phyloP scores from a whole-genome alignment of 2,888 invertebrate genomes.

The Tridacna gigas region DNA sequence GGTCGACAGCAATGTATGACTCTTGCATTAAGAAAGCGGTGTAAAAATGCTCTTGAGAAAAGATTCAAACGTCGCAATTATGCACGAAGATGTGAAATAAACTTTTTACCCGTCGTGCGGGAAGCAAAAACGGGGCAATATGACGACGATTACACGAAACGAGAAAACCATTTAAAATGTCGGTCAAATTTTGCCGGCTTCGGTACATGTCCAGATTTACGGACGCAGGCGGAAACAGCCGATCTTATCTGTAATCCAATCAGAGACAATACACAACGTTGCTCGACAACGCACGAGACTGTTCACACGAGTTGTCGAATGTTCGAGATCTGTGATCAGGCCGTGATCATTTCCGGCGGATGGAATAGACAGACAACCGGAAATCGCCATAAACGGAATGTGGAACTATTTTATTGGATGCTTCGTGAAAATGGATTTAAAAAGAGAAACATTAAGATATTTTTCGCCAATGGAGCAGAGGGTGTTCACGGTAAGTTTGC shows the following conservation, averaged over 20 bases:
- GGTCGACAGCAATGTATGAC: slow-evolving; percentile 85
- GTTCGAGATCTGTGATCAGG: slow-evolving; percentile 86
- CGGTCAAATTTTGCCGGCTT: slow-evolving; percentile 81
- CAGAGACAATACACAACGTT: slow-evolving; percentile 85
- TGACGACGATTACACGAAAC: slow-evolving; percentile 48
- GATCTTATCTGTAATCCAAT: slow-evolving; percentile 85
- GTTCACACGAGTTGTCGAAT: slow-evolving; percentile 85
- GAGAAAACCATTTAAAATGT: slow-evolving; percentile 80
- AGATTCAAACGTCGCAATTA: slow-evolving; percentile 78
- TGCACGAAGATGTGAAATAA: slow-evolving; percentile 85
- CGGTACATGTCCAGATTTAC: slow-evolving; percentile 83
- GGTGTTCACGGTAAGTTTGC: slow-evolving; percentile 79
- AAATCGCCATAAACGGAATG: slow-evolving; percentile 82
- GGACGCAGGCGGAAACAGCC: slow-evolving; percentile 84
- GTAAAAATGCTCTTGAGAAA: slow-evolving; percentile 84
- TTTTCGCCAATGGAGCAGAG: slow-evolving; percentile 86
- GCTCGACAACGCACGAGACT: slow-evolving; percentile 84
- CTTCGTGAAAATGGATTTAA: slow-evolving; percentile 85
- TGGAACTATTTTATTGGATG: slow-evolving; percentile 84
- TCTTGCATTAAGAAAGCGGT: slow-evolving; percentile 85
- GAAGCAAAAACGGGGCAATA: slow-evolving; percentile 59
- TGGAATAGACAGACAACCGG: slow-evolving; percentile 86
- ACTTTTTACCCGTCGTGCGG: slow-evolving; percentile 86
- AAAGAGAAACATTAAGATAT: slow-evolving; percentile 86
- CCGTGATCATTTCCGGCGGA: slow-evolving; percentile 86